phyloP scores from a whole-genome alignment of 2,888 invertebrate species.

The Salticus scenicus region DNA sequence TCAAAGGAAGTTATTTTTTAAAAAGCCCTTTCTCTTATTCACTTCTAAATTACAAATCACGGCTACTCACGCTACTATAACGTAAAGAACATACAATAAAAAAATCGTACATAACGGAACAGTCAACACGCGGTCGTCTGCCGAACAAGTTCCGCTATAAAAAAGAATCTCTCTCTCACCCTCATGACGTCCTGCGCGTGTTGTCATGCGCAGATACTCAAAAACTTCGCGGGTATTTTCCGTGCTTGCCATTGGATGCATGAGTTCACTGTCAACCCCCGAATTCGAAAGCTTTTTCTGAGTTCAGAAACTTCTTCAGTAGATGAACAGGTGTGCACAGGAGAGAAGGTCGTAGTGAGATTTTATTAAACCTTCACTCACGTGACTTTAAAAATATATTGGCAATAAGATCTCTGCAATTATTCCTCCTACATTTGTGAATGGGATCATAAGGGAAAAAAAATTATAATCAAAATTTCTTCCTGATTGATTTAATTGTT shows the following conservation, averaged over 20 bases:
- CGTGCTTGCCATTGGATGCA: background rate
- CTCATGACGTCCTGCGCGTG: constrained; percentile 5
- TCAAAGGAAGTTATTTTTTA: too few species aligned
- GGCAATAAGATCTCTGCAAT: too few species aligned
- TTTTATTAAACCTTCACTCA: background rate
- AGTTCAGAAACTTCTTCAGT: constrained; percentile 13
- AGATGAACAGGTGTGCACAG: constrained; percentile 5
- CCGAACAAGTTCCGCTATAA: constrained; percentile 14
- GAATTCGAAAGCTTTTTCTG: background rate
- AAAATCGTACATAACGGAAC: constrained; percentile 4
- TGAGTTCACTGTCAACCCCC: constrained; percentile 11
- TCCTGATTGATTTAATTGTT: background rate
- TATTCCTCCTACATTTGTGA: too few species aligned
- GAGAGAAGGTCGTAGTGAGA: background rate
- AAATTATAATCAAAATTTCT: background rate
- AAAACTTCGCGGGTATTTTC: constrained; percentile 6
- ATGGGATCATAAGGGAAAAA: too few species aligned
- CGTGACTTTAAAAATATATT: background rate
- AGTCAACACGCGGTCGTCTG: constrained; percentile 12
- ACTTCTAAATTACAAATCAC: background rate
- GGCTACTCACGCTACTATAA: background rate
- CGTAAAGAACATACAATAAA: background rate
- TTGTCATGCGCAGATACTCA: constrained; percentile 9
- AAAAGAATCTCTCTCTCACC: background rate
- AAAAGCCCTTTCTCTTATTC: too few species aligned